These are phyloP conservation scores for Acipenser transmontanus DNA, from an alignment of 2,797 vertebrate genomes.

Conservation along the genomic window DNA sequence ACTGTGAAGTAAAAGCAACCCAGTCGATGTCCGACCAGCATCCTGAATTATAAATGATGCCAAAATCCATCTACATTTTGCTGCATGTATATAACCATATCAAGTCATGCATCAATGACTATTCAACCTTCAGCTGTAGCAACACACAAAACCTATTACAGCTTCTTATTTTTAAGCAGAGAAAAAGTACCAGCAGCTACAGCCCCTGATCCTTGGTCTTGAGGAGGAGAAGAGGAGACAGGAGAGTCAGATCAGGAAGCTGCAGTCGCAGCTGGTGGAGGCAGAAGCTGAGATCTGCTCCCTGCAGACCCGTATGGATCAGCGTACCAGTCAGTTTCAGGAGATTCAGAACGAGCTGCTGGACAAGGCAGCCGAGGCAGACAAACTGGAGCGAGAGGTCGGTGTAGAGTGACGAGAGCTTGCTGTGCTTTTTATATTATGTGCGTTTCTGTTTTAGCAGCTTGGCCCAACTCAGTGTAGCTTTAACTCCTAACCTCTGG, in stretches of 20 bases:
- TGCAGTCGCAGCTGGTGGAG: constrained; percentile 60
- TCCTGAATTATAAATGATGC: not conserved
- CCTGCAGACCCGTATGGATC: constrained; percentile 75
- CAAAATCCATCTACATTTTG: not conserved
- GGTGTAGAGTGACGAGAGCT: constrained; percentile 23
- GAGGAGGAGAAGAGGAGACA: constrained; percentile 65
- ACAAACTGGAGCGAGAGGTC: constrained; percentile 72
- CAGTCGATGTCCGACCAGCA: too few species aligned
- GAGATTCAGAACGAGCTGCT: constrained; percentile 75
- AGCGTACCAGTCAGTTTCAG: constrained; percentile 78
- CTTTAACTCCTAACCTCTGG: too few species aligned
- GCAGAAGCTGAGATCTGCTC: constrained; percentile 69
- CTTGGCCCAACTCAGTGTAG: too few species aligned
- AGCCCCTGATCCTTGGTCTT: constrained; percentile 53
- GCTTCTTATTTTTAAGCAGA: constrained; percentile 37
- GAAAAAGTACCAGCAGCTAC: constrained; percentile 58
- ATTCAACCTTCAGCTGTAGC: not conserved
- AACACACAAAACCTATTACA: not conserved
- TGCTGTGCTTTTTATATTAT: too few species aligned
- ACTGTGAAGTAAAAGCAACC: too few species aligned
- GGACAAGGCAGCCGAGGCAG: constrained; percentile 68
- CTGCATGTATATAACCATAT: not conserved
- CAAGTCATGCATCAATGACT: not conserved
- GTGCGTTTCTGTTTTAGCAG: too few species aligned
- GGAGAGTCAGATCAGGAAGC: constrained; percentile 49